Percentiles rank a stretch among this genome's conserved stretches.
These are phyloP conservation scores for Tricholauxania praeusta DNA, from an alignment of 2,888 invertebrate species.

Conservation along the genomic window DNA sequence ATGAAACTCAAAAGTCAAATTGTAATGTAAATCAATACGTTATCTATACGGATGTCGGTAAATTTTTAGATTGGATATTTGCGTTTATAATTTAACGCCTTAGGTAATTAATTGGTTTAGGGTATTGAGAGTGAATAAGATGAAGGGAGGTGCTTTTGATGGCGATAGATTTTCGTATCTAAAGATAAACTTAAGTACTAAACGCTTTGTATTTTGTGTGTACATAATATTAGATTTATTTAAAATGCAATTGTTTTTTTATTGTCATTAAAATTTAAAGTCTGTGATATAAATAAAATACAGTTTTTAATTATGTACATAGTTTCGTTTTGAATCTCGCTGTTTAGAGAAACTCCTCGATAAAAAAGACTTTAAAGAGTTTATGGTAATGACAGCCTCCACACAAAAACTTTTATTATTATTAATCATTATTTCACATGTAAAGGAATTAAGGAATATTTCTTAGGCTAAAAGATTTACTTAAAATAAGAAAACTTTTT, in stretches of 20 bases:
- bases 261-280: not conserved
- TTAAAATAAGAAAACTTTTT: too few relatives aligned
- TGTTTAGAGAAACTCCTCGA: too few relatives aligned
- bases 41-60: constrained; percentile 76
- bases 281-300: constrained; percentile 34
- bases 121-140: not conserved
- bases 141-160: not conserved
- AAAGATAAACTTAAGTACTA: not conserved
- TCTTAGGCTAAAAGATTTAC: too few relatives aligned
- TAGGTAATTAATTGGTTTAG: not conserved
- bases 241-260: constrained; percentile 14
- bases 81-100: constrained; percentile 57
- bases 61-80: constrained; percentile 72
- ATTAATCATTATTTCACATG: too few relatives aligned
- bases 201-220: constrained; percentile 2
- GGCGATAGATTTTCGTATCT: too few relatives aligned
- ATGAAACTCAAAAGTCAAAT: constrained; percentile 37
- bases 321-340: too few relatives aligned
- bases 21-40: constrained; percentile 74
- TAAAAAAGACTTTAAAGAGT: too few relatives aligned
- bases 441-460: too few relatives aligned
- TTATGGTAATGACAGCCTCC: too few relatives aligned
- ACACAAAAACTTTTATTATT: too few relatives aligned
- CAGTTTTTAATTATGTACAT: not conserved
- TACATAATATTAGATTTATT: not conserved